phyloP scores from a whole-genome alignment of 2,888 invertebrate species.

The Chirona hameri region DNA sequence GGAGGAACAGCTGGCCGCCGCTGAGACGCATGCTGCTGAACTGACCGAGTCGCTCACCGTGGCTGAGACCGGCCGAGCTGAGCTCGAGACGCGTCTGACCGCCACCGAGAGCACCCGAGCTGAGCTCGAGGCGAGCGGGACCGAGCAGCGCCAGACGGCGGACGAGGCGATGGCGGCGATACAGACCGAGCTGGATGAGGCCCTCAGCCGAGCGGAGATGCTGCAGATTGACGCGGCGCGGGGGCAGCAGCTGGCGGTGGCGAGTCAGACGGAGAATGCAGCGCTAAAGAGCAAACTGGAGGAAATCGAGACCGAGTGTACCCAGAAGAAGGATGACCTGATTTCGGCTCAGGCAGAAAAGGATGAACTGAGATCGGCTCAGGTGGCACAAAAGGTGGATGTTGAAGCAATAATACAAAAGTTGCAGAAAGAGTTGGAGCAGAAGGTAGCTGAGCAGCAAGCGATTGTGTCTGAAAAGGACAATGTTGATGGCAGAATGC shows the following conservation, averaged over 20 bases:
- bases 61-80: not conserved
- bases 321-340: not conserved
- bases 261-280: not conserved
- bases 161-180: not conserved
- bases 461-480: not conserved
- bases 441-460: not conserved
- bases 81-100: too few species aligned
- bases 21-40: not conserved
- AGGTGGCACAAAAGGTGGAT: not conserved
- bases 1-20: not conserved
- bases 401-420: not conserved
- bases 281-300: not conserved
- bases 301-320: not conserved
- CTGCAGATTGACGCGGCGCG: not conserved
- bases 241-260: not conserved
- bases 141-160: not conserved
- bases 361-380: not conserved
- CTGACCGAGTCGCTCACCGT: not conserved
- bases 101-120: too few species aligned
- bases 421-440: not conserved
- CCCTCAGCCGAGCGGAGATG: not conserved
- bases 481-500: not conserved
- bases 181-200: not conserved
- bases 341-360: not conserved
- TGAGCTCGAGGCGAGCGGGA: too few species aligned